Conservation (phyloP, 2,888 invertebrate species). For the Noctua pronuba region DNA sequence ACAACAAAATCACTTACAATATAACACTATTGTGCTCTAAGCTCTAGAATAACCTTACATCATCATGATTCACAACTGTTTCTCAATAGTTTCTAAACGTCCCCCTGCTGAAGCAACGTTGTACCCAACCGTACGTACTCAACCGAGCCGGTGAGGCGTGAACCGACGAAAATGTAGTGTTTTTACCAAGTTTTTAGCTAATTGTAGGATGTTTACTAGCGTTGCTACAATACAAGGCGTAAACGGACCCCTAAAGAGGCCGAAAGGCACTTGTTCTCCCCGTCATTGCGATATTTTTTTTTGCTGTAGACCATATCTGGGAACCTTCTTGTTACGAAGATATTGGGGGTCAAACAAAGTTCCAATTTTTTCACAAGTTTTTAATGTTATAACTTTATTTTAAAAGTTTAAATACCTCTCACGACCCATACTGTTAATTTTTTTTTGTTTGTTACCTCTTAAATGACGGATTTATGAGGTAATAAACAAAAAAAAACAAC, state of each 20-base stretch:
- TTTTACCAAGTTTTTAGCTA: background rate
- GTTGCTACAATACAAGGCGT: background rate
- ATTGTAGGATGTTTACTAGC: background rate
- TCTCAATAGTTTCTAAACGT: conserved; percentile 30
- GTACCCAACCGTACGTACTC: background rate
- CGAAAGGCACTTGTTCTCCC: too few species aligned
- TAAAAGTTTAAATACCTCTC: too few species aligned
- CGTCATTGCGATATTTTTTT: too few species aligned
- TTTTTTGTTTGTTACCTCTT: too few species aligned
- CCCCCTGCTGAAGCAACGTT: conserved; percentile 9
- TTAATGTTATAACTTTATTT: too few species aligned
- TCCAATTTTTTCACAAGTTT: too few species aligned
- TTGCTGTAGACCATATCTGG: too few species aligned
- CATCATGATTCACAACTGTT: background rate
- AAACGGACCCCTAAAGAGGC: background rate
- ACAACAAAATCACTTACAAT: background rate
- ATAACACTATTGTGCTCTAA: background rate
- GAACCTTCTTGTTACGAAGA: too few species aligned
- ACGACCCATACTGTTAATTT: too few species aligned
- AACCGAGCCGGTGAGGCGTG: conserved; percentile 3
- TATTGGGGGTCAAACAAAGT: too few species aligned
- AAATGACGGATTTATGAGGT: too few species aligned
- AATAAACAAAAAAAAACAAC: too few species aligned
- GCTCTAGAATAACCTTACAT: background rate
- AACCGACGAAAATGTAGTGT: conserved; percentile 2